These are phyloP conservation scores for Dipodomys merriami DNA, from an alignment of 2,113 vertebrate genomes.

Conservation along the genomic window DNA sequence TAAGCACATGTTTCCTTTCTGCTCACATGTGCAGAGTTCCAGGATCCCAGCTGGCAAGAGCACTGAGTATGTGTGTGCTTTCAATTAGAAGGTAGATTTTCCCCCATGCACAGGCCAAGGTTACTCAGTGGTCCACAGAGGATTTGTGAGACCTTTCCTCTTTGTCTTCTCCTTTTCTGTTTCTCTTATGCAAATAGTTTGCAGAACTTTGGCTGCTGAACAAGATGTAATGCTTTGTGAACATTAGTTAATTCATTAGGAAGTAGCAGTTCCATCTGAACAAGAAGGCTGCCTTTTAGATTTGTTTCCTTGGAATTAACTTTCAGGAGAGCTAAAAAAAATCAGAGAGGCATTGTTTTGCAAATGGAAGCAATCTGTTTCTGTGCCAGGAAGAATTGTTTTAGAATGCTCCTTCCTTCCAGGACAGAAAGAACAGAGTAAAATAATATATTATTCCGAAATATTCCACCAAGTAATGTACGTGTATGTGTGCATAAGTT, in stretches of 20 bases:
- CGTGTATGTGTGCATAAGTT: constrained; percentile 17
- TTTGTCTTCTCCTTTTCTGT: constrained; percentile 48
- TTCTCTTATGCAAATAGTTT: constrained; percentile 25
- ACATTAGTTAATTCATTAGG: neutral
- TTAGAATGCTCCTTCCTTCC: constrained; percentile 45
- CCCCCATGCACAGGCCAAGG: neutral
- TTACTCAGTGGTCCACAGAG: neutral
- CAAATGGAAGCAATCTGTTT: constrained; percentile 68
- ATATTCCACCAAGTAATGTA: neutral
- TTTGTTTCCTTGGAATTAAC: constrained; percentile 65
- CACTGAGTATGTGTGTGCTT: constrained; percentile 60
- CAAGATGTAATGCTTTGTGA: neutral
- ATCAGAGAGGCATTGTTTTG: constrained; percentile 67
- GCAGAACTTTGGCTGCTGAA: constrained; percentile 20
- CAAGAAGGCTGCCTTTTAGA: neutral
- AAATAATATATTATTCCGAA: neutral
- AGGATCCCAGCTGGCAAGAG: constrained; percentile 66
- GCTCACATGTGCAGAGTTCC: constrained; percentile 61
- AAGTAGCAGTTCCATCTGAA: constrained; percentile 17
- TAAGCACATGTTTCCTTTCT: constrained; percentile 16
- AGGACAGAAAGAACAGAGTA: constrained; percentile 54
- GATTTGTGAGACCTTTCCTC: constrained; percentile 9
- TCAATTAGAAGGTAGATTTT: constrained; percentile 60
- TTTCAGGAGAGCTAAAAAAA: constrained; percentile 57
- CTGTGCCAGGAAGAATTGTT: constrained; percentile 40